Evolutionary conservation across 2,113 vertebrate species (phyloP).

Genomic region (Craseonycteris thonglongyai): DNA sequence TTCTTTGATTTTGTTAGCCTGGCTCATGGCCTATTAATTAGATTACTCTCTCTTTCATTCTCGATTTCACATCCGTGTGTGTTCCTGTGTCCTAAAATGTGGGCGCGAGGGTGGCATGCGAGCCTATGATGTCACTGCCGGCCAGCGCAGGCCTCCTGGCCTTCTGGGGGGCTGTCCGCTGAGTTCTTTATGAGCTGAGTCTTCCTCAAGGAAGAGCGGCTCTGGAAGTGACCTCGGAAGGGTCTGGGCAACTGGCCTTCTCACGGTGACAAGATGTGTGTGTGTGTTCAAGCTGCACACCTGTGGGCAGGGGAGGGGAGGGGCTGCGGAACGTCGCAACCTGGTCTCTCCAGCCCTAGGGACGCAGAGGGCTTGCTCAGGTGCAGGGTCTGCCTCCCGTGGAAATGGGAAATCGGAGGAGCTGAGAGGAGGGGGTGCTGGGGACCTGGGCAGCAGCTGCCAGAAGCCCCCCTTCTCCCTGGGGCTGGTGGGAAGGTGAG

Average conservation of each 20-base stretch:
- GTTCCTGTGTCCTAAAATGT: conserved; percentile 68
- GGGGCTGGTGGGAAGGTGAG: not conserved
- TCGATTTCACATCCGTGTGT: conserved; percentile 72
- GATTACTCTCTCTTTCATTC: conserved; percentile 71
- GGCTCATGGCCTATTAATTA: conserved; percentile 75
- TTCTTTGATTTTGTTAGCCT: conserved; percentile 71
- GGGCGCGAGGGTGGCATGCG: conserved; percentile 58
- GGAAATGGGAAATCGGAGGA: not conserved
- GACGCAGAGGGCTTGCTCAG: not conserved
- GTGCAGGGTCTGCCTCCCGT: not conserved
- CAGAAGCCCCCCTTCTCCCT: not conserved
- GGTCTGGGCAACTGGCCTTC: conserved; percentile 46
- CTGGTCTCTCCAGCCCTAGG: not conserved
- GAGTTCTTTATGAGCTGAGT: conserved; percentile 5
- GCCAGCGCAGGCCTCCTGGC: conserved; percentile 52
- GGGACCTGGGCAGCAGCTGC: too few species aligned
- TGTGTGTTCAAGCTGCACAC: too few species aligned
- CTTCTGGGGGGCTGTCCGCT: conserved; percentile 57
- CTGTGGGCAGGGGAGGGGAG: not conserved
- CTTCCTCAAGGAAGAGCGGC: conserved; percentile 43
- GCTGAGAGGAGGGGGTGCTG: not conserved
- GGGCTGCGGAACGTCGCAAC: not conserved
- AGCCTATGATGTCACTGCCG: conserved; percentile 70
- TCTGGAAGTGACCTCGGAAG: conserved; percentile 72
- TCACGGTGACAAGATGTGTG: not conserved